Conservation (phyloP, 2,113 vertebrate genomes). For the Campylomormyrus numenius region DNA sequence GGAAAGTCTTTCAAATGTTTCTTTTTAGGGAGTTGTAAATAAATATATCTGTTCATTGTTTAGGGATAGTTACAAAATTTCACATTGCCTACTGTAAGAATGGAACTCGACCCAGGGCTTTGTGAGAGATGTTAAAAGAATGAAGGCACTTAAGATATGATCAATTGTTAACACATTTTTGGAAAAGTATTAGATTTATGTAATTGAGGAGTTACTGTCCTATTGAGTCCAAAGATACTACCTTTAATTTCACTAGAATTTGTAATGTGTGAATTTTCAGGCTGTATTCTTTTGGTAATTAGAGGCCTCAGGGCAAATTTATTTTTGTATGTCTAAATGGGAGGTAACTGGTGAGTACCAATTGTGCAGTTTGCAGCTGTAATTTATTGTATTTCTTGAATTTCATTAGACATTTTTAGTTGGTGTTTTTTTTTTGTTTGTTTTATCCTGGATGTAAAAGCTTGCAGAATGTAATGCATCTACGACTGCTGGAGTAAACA, state of each 20-base stretch:
- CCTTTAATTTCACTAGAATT: slow-evolving; percentile 34
- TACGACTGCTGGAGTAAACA: neutral
- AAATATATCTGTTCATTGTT: neutral
- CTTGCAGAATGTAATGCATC: slow-evolving; percentile 25
- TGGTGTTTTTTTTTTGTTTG: neutral
- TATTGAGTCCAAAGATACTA: slow-evolving; percentile 71
- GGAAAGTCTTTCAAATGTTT: slow-evolving; percentile 3
- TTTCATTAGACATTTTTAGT: slow-evolving; percentile 11
- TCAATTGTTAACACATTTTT: slow-evolving; percentile 31
- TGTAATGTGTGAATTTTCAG: slow-evolving; percentile 35
- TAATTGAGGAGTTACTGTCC: slow-evolving; percentile 43
- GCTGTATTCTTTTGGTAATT: slow-evolving; percentile 46
- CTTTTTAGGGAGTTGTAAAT: neutral
- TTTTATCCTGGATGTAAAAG: slow-evolving; percentile 1
- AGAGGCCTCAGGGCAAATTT: slow-evolving; percentile 41
- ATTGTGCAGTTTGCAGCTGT: slow-evolving; percentile 20
- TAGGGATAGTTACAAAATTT: slow-evolving; percentile 7
- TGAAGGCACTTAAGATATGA: slow-evolving; percentile 24
- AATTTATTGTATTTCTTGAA: slow-evolving; percentile 24
- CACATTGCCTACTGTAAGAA: neutral
- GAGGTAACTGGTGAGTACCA: slow-evolving; percentile 20
- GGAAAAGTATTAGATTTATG: slow-evolving; percentile 36
- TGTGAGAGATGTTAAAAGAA: neutral
- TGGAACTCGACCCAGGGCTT: neutral
- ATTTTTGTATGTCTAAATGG: slow-evolving; percentile 41